Evolutionary conservation across 92 coral and sea anemone species (phyloP).

Genomic region (Epizoanthus ramosus): DNA sequence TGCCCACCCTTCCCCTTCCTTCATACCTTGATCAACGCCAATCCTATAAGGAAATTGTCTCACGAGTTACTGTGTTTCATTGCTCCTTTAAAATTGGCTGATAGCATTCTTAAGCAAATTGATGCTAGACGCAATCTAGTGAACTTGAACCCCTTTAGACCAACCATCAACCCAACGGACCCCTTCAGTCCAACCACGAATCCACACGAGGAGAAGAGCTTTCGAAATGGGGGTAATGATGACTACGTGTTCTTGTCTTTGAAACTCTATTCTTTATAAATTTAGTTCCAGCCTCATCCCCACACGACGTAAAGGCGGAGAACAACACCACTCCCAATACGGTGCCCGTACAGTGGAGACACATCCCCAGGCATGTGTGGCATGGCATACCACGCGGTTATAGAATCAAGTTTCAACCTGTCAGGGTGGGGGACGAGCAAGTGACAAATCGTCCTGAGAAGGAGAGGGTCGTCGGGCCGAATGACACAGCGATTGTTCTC

Average conservation of each 20-base stretch:
- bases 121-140: too few species aligned
- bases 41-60: neutral
- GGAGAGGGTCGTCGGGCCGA: constrained; percentile 21
- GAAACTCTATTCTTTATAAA: too few species aligned
- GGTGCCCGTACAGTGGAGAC: constrained; percentile 18
- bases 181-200: too few species aligned
- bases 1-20: too few species aligned
- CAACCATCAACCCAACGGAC: too few species aligned
- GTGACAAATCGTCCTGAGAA: constrained; percentile 3
- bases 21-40: neutral
- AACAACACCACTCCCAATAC: constrained; percentile 26
- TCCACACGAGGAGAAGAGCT: too few species aligned
- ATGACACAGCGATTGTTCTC: constrained; percentile 10
- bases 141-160: too few species aligned
- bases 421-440: constrained; percentile 25
- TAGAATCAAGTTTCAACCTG: constrained; percentile 27
- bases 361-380: constrained; percentile 5
- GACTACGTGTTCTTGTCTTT: too few species aligned
- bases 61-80: too few species aligned
- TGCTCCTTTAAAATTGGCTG: too few species aligned
- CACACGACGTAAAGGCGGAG: neutral
- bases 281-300: constrained; percentile 30
- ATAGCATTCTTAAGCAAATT: too few species aligned
- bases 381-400: constrained; percentile 30
- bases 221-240: too few species aligned